phyloP scores from a whole-genome alignment of 1,140 invertebrate species.

The Drosophila orena region DNA sequence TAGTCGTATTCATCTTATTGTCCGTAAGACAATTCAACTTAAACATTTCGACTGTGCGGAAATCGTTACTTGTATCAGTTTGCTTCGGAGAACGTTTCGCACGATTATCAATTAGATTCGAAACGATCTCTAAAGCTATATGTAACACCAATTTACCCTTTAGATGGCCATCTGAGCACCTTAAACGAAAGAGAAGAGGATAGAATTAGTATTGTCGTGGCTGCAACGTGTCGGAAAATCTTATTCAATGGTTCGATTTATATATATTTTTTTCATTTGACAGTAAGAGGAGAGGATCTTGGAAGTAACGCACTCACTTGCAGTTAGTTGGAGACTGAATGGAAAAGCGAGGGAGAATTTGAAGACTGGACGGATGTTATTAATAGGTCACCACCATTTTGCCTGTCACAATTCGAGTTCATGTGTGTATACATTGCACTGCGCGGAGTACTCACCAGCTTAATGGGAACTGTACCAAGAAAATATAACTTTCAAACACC shows the following conservation, averaged over 20 bases:
- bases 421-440: conserved; percentile 1
- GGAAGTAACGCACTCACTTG: conserved; percentile 37
- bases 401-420: conserved; percentile 7
- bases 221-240: conserved; percentile 44
- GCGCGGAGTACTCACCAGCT: conserved; percentile 16
- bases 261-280: not conserved
- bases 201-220: not conserved
- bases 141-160: conserved; percentile 18
- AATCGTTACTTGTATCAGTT: conserved; percentile 13
- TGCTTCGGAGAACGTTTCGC: conserved; percentile 57
- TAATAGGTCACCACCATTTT: conserved; percentile 62
- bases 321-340: conserved; percentile 30
- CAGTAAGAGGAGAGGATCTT: not conserved
- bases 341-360: conserved; percentile 7
- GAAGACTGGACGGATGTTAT: conserved; percentile 7
- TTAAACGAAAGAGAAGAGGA: conserved; percentile 13
- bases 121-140: conserved; percentile 55
- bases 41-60: conserved; percentile 15
- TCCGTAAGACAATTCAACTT: conserved; percentile 7
- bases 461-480: conserved; percentile 37
- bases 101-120: not conserved
- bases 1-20: conserved; percentile 33
- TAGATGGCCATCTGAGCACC: conserved; percentile 2
- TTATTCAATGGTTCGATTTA: not conserved
- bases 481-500: not conserved